Base-by-base conservation (phyloP, 1,140 invertebrate genomes). In the Sycophaga agraensis region DNA sequence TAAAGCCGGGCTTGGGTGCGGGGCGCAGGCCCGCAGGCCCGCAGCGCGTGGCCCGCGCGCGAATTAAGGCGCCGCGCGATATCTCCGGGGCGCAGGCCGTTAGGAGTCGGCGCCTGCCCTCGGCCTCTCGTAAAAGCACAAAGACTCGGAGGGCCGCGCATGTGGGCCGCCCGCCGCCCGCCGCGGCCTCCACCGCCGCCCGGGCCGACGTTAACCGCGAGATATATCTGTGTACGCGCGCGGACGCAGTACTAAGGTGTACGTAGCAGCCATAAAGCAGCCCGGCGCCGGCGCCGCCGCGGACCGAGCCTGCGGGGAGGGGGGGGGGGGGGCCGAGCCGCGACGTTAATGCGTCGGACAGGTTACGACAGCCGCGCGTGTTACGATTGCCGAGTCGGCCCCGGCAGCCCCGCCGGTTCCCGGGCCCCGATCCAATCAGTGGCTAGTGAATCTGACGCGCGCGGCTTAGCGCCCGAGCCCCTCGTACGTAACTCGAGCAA, bases 261-360 rank as follows among this genome's bases (percentile, higher is more conserved):
- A 43, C 51, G 43, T 65, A 59, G 28, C 31, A 56, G 45, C 43
- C 40, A 54, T 63, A 65, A 67, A 62, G 56, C 56, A 42, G 35
- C 39, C 48, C 28, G 45, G 49, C 61, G n/a, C n/a, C n/a, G n/a
- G n/a, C n/a, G n/a, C n/a, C n/a, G n/a, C n/a, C n/a, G n/a, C n/a
- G n/a, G n/a, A n/a, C n/a, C n/a, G n/a, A n/a, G n/a, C n/a, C n/a
- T n/a, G n/a, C n/a, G n/a, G 28, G 6, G 37, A 39, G 37, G 3
- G 19, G 39, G 57, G 28, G 28, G n/a, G n/a, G n/a, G n/a, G 28
- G 6, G 37, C 6, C 6, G 3, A n/a, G 39, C 53, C 5, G 28
- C 17, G 59, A 64, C 59, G 65, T 59, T 67, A 63, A 68, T 66
- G 62, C 59, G 31, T 50, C 31, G 17, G 58, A 66, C 50, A 57